Evolutionary conservation across 2,113 vertebrate genomes (phyloP).

Genomic region (Phasianus colchicus): DNA sequence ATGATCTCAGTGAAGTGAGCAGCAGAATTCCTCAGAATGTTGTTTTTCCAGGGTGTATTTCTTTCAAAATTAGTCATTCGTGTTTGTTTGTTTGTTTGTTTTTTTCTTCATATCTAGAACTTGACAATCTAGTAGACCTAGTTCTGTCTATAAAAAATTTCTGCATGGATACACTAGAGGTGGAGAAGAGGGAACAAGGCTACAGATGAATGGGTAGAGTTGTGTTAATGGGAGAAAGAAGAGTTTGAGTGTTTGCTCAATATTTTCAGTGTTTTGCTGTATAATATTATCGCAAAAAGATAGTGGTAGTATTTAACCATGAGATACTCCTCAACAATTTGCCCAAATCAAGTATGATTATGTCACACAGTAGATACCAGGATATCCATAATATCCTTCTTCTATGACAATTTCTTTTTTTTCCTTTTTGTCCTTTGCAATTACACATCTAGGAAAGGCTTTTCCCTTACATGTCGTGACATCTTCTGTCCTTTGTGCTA

Average conservation of each 20-base stretch:
- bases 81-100: too few relatives aligned
- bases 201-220: background rate
- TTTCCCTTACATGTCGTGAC: background rate
- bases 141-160: background rate
- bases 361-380: background rate
- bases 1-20: background rate
- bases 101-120: background rate
- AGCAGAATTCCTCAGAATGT: background rate
- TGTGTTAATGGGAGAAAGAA: background rate
- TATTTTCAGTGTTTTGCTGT: background rate
- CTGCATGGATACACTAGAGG: background rate
- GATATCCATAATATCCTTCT: constrained; percentile 7
- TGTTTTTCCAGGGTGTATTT: background rate
- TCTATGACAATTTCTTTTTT: background rate
- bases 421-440: background rate
- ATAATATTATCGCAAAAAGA: background rate
- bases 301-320: background rate
- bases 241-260: fast-evolving
- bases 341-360: background rate
- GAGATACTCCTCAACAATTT: background rate
- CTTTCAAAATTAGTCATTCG: background rate
- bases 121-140: background rate
- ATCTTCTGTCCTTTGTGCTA: background rate
- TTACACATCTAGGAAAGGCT: background rate
- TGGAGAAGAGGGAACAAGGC: background rate